These are phyloP conservation scores for Diabrotica virgifera DNA, from an alignment of 1,140 invertebrate species.

Conservation along the genomic window DNA sequence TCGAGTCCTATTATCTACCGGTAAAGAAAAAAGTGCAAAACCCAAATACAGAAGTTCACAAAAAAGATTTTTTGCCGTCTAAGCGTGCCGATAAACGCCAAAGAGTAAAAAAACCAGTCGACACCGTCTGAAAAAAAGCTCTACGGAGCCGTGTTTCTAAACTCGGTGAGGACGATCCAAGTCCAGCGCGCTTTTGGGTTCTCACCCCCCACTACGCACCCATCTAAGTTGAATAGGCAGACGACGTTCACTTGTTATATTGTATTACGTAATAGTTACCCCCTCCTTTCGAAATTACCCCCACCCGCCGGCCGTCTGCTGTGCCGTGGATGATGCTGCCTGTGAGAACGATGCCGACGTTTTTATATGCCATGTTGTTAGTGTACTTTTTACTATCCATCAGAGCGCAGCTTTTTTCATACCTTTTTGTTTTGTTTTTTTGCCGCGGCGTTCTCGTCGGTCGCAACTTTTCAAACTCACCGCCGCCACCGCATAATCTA, in stretches of 20 bases:
- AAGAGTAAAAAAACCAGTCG: slow-evolving; percentile 15
- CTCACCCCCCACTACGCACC: slow-evolving; percentile 13
- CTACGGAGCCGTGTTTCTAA: slow-evolving; percentile 1
- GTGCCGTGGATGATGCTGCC: slow-evolving; percentile 31
- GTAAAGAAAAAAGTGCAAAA: slow-evolving; percentile 17
- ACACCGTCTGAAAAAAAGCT: slow-evolving; percentile 7
- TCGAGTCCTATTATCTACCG: slow-evolving; percentile 2
- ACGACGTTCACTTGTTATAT: slow-evolving; percentile 34
- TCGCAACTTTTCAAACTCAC: slow-evolving; percentile 4
- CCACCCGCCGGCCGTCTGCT: slow-evolving; percentile 20
- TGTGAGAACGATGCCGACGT: slow-evolving; percentile 29
- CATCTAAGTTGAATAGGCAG: slow-evolving; percentile 23
- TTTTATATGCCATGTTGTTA: slow-evolving; percentile 40
- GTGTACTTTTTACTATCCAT: slow-evolving; percentile 40
- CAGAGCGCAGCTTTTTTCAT: slow-evolving; percentile 32
- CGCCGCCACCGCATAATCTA: background rate
- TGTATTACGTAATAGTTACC: slow-evolving; percentile 36
- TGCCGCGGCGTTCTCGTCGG: slow-evolving; percentile 5
- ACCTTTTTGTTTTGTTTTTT: slow-evolving; percentile 33
- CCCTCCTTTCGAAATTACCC: slow-evolving; percentile 23
- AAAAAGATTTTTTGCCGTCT: slow-evolving; percentile 19
- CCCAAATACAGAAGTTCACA: slow-evolving; percentile 17
- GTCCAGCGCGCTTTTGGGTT: slow-evolving; percentile 15
- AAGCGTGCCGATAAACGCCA: slow-evolving; percentile 14
- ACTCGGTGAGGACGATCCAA: slow-evolving; percentile 10